Conservation (phyloP, 2,113 vertebrate species). For the Podarcis muralis region DNA sequence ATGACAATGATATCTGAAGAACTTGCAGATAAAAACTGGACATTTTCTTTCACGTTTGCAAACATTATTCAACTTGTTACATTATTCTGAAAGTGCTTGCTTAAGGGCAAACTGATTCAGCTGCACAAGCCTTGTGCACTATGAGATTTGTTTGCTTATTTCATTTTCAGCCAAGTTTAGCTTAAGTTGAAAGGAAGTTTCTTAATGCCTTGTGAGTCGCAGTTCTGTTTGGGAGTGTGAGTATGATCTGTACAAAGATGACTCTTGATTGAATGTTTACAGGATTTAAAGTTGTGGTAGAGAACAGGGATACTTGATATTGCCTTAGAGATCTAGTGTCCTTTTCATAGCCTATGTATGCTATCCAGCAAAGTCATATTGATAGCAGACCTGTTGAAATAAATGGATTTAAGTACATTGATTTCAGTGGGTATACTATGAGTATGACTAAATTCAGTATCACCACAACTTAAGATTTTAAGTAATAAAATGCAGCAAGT, state of each 20-base stretch:
- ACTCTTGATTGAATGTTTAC: not conserved
- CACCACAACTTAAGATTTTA: no score
- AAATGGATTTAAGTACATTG: no score
- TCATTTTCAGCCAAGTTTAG: not conserved
- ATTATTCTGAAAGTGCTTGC: not conserved
- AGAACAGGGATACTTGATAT: not conserved
- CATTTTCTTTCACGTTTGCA: not conserved
- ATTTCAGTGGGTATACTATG: no score
- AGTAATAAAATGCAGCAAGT: not conserved
- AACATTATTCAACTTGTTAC: not conserved
- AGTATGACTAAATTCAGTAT: no score
- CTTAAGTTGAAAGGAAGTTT: not conserved
- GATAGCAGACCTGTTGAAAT: no score
- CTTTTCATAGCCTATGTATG: no score
- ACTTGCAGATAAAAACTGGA: not conserved
- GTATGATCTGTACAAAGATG: not conserved
- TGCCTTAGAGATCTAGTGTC: no score
- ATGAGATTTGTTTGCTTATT: not conserved
- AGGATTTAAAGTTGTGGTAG: not conserved
- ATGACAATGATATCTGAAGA: not conserved
- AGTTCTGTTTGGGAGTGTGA: not conserved
- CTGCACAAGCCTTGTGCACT: not conserved
- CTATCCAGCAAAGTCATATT: no score
- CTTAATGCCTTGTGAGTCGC: not conserved
- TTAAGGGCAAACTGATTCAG: not conserved